These are phyloP conservation scores for Australoheros facetus DNA, from an alignment of 2,797 vertebrate species.

Conservation along the genomic window DNA sequence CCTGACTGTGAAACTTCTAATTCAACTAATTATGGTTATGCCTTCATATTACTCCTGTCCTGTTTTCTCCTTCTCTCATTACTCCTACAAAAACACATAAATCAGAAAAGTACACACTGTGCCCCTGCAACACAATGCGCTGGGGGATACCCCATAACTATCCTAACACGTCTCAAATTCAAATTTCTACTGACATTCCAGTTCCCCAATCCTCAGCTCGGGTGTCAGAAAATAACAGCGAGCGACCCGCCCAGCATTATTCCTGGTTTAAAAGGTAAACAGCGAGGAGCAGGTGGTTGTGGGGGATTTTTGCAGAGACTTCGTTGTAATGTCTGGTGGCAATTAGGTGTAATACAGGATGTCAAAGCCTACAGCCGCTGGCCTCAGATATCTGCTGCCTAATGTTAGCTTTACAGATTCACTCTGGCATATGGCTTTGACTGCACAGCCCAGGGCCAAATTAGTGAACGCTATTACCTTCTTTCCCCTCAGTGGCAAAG, in stretches of 20 bases:
- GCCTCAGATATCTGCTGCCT: constrained; percentile 78
- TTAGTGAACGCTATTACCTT: constrained; percentile 75
- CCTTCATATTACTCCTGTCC: constrained; percentile 62
- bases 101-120: constrained; percentile 68
- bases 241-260: constrained; percentile 65
- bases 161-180: constrained; percentile 64
- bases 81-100: constrained; percentile 72
- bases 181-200: constrained; percentile 75
- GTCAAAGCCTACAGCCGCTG: constrained; percentile 75
- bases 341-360: constrained; percentile 82
- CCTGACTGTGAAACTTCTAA: constrained; percentile 61
- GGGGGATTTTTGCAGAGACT: constrained; percentile 65
- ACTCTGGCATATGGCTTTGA: constrained; percentile 78
- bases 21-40: constrained; percentile 69
- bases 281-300: constrained; percentile 78
- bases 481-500: constrained; percentile 68
- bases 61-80: constrained; percentile 65
- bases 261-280: constrained; percentile 73
- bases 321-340: constrained; percentile 79
- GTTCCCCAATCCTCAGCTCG: constrained; percentile 67
- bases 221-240: constrained; percentile 77
- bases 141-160: constrained; percentile 69
- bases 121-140: constrained; percentile 61
- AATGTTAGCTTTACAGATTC: constrained; percentile 82
- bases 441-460: constrained; percentile 73